phyloP scores from a whole-genome alignment of 2,797 vertebrate genomes.

The Rousettus madagascariensis region DNA sequence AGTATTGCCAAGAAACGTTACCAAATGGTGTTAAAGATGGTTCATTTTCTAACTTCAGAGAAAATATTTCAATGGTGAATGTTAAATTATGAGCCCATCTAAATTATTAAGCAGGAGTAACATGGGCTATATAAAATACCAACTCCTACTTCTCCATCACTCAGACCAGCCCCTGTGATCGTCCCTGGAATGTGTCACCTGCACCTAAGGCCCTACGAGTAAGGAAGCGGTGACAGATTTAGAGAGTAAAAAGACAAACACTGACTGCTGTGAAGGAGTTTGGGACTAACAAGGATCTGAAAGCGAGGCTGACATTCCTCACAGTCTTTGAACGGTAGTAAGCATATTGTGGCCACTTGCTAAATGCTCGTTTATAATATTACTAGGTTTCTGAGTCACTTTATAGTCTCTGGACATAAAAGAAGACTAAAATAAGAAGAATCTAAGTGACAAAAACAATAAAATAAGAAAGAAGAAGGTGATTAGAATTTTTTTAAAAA shows the following conservation, averaged over 20 bases:
- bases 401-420: slow-evolving; percentile 12
- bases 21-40: neutral
- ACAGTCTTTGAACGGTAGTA: neutral
- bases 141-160: neutral
- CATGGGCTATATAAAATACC: neutral
- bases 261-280: neutral
- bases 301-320: neutral
- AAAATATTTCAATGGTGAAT: neutral
- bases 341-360: neutral
- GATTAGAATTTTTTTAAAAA: neutral
- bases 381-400: neutral
- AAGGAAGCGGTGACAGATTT: neutral
- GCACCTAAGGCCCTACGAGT: neutral
- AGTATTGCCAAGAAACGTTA: neutral
- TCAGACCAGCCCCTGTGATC: neutral
- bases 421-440: slow-evolving; percentile 25
- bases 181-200: neutral
- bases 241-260: neutral
- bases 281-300: neutral
- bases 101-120: neutral
- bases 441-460: neutral
- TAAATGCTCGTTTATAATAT: neutral
- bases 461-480: slow-evolving; percentile 14
- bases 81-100: neutral
- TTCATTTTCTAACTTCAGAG: neutral